Percentiles rank a stretch among this genome's conserved stretches.
These are phyloP conservation scores for Platorchestia sp. DNA, from an alignment of 1,140 invertebrate genomes.

Conservation along the genomic window DNA sequence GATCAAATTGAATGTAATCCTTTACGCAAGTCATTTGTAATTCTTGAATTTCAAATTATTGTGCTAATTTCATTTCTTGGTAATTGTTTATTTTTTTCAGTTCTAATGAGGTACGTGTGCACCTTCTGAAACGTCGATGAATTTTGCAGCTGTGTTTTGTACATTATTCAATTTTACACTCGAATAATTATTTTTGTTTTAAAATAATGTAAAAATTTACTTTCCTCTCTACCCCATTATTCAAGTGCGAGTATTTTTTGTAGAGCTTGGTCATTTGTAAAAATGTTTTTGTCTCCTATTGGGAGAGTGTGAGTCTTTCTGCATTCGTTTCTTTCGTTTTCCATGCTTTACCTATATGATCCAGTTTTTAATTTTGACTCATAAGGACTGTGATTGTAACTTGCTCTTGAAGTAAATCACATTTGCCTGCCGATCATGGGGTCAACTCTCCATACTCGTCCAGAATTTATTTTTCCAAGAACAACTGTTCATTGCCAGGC, in stretches of 20 bases:
- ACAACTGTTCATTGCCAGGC: neutral
- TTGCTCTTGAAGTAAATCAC: neutral
- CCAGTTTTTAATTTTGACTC: neutral
- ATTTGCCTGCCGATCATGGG: neutral
- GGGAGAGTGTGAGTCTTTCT: neutral
- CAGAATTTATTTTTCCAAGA: neutral
- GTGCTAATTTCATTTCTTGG: too few species aligned
- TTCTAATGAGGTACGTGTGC: neutral
- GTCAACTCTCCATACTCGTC: too few species aligned
- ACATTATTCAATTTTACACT: neutral
- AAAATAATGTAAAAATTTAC: too few species aligned
- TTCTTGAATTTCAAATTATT: too few species aligned
- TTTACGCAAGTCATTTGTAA: too few species aligned
- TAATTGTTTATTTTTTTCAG: neutral
- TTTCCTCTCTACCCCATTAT: too few species aligned
- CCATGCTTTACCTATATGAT: neutral
- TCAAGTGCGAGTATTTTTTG: too few species aligned
- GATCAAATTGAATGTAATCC: too few species aligned
- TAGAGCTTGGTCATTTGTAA: too few species aligned
- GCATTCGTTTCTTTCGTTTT: neutral
- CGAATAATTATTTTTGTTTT: too few species aligned
- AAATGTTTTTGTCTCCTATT: too few species aligned
- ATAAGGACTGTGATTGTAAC: neutral
- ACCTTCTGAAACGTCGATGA: neutral
- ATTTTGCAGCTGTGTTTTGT: neutral